phyloP scores from a whole-genome alignment of 2,797 vertebrate species.

The Syngnathus acus region DNA sequence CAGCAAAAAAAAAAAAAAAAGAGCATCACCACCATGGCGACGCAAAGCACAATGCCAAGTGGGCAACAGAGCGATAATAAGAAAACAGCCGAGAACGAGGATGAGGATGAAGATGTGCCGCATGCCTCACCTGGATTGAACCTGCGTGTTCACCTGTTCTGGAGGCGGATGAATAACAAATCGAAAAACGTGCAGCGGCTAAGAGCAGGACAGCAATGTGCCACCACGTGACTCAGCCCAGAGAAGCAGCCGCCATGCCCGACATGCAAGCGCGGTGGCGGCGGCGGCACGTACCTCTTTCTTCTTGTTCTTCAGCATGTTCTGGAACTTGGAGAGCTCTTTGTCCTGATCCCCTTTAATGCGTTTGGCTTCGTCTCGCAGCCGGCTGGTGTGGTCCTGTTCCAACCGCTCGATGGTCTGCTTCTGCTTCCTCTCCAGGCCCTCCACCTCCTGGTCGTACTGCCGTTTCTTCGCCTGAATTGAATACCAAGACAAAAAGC shows the following conservation, averaged over 20 bases:
- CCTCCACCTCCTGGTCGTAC: conserved; percentile 96
- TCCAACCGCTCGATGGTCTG: conserved; percentile 95
- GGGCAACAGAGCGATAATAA: background rate
- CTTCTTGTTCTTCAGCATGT: conserved; percentile 90
- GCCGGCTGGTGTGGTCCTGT: conserved; percentile 91
- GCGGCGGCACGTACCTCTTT: conserved; percentile 81
- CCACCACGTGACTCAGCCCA: conserved; percentile 19
- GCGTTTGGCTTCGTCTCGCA: conserved; percentile 91
- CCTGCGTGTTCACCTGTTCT: conserved; percentile 17
- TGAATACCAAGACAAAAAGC: too few relatives aligned
- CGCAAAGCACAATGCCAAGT: conserved; percentile 11
- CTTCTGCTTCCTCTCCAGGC: conserved; percentile 95
- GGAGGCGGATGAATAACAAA: conserved; percentile 44
- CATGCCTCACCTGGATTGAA: conserved; percentile 12
- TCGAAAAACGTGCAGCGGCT: conserved; percentile 34
- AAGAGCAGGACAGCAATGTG: conserved; percentile 23
- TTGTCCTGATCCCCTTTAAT: conserved; percentile 97
- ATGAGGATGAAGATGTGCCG: conserved; percentile 4
- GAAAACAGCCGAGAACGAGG: conserved; percentile 11
- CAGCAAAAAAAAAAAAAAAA: conserved; percentile 3
- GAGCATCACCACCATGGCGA: conserved; percentile 12
- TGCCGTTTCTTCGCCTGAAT: conserved; percentile 85
- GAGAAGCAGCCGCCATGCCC: conserved; percentile 10
- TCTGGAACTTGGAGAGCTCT: conserved; percentile 95
- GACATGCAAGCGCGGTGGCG: conserved; percentile 12